These are phyloP conservation scores for Spisula subtruncata DNA, from an alignment of 2,888 invertebrate species.

Conservation along the genomic window DNA sequence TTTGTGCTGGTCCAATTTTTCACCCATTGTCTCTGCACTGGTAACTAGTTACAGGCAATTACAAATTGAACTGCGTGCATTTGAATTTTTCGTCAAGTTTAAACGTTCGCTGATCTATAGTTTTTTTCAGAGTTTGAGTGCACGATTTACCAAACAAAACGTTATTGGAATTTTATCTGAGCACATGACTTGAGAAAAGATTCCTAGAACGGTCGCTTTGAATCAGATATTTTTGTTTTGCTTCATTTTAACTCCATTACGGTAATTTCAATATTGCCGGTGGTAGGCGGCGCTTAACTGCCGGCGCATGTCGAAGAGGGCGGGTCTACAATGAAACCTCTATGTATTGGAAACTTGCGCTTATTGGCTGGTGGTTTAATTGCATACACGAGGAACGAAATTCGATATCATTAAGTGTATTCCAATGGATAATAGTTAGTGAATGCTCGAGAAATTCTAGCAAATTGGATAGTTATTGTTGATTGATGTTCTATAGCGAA, in stretches of 20 bases:
- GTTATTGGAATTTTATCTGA: not conserved
- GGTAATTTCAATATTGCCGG: constrained; percentile 4
- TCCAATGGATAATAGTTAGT: constrained; percentile 74
- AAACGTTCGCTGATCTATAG: not conserved
- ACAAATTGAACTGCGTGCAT: not conserved
- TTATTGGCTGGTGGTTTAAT: constrained; percentile 72
- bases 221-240: constrained; percentile 15
- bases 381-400: constrained; percentile 72
- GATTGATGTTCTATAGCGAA: constrained; percentile 67
- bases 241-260: constrained; percentile 13
- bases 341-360: constrained; percentile 57
- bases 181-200: not conserved
- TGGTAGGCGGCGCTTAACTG: not conserved
- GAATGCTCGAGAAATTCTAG: constrained; percentile 71
- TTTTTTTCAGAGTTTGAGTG: not conserved
- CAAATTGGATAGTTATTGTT: constrained; percentile 75
- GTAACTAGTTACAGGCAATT: not conserved
- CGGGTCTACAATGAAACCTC: constrained; percentile 53
- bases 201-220: not conserved
- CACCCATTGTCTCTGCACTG: not conserved
- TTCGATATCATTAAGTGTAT: constrained; percentile 74
- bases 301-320: constrained; percentile 63
- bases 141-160: not conserved
- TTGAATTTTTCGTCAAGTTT: not conserved
- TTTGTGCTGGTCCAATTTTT: not conserved